Evolutionary conservation across 2,113 vertebrate species (phyloP).

Genomic region (Strix aluco): DNA sequence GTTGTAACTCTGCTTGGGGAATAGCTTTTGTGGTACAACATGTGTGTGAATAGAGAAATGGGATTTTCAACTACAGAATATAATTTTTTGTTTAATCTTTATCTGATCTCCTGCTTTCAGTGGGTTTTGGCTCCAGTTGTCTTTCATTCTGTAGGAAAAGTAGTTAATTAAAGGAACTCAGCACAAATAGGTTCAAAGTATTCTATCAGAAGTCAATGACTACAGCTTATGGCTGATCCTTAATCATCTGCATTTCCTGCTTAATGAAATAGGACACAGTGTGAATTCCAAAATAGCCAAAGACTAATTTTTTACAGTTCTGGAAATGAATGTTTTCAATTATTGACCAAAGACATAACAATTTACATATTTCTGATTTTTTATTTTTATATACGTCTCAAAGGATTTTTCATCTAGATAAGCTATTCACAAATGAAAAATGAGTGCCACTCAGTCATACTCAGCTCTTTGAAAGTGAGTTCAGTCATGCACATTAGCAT

Average conservation of each 20-base stretch:
- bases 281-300: constrained; percentile 32
- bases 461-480: constrained; percentile 28
- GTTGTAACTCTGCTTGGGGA: background rate
- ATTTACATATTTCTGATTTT: constrained; percentile 53
- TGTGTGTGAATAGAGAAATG: background rate
- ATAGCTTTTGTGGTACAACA: background rate
- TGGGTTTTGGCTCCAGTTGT: background rate
- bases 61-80: background rate
- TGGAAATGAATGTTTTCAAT: constrained; percentile 43
- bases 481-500: constrained; percentile 23
- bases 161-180: constrained; percentile 41
- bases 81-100: background rate
- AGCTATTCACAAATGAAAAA: constrained; percentile 51
- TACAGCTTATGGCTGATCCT: constrained; percentile 14
- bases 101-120: background rate
- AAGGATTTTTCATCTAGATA: constrained; percentile 37
- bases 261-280: constrained; percentile 19
- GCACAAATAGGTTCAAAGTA: constrained; percentile 27
- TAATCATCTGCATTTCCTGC: constrained; percentile 32
- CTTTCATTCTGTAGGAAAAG: constrained; percentile 16
- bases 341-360: constrained; percentile 46
- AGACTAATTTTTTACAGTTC: constrained; percentile 10
- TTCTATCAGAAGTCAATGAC: constrained; percentile 37
- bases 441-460: constrained; percentile 19
- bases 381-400: constrained; percentile 41